These are phyloP conservation scores for Lindbergichthys nudifrons DNA, from an alignment of 2,797 vertebrate genomes.

Conservation along the genomic window DNA sequence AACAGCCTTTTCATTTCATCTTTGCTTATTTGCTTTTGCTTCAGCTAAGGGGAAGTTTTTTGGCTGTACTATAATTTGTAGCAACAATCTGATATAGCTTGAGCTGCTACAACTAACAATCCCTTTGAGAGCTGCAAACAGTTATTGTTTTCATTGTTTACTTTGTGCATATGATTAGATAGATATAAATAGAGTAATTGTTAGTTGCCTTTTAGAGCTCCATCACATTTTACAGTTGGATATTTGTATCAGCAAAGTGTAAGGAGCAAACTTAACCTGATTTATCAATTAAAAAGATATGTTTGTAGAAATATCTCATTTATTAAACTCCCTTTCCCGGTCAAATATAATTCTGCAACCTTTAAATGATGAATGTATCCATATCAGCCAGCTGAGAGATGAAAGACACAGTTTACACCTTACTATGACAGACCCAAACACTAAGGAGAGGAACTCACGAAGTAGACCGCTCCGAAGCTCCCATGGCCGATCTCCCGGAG, in stretches of 20 bases:
- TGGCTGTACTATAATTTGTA: neutral
- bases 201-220: neutral
- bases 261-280: neutral
- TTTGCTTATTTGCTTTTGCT: no score
- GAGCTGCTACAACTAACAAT: neutral
- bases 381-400: neutral
- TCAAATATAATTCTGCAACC: neutral
- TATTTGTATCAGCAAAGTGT: neutral
- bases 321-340: neutral
- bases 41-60: neutral
- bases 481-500: slow-evolving; percentile 95
- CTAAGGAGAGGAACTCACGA: slow-evolving; percentile 82
- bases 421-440: neutral
- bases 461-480: slow-evolving; percentile 95
- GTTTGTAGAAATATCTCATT: neutral
- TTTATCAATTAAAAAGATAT: neutral
- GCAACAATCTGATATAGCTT: neutral
- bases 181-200: neutral
- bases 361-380: neutral
- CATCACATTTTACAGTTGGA: neutral
- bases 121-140: no score
- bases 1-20: no score
- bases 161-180: neutral
- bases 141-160: neutral
- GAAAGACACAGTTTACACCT: neutral